A percentile compares a stretch with the other conserved stretches of the same genome.
Conservation (phyloP, 2,888 invertebrate species). For the Lasioglossum pauxillum region DNA sequence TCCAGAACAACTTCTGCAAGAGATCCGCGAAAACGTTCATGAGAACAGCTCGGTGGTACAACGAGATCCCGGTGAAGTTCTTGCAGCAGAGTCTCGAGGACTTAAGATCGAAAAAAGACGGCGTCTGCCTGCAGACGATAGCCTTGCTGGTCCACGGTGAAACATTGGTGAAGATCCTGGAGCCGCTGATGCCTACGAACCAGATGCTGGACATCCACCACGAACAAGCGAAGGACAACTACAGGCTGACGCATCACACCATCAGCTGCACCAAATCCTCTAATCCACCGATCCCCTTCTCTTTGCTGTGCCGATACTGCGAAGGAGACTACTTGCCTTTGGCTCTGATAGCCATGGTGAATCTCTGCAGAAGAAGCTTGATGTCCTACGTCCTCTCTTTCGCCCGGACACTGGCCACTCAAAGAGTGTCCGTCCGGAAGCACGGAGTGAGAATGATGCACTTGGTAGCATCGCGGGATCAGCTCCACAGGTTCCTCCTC, state of each 20-base stretch:
- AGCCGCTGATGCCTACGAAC: constrained; percentile 67
- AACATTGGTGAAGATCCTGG: constrained; percentile 58
- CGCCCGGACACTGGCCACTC: constrained; percentile 59
- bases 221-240: constrained; percentile 50
- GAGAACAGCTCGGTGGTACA: constrained; percentile 74
- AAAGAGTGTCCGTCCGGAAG: constrained; percentile 77
- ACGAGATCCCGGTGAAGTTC: constrained; percentile 76
- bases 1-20: background rate
- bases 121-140: background rate
- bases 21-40: constrained; percentile 63
- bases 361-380: constrained; percentile 65
- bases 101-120: constrained; percentile 33
- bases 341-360: constrained; percentile 57
- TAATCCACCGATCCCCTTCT: constrained; percentile 77
- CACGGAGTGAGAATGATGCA: constrained; percentile 76
- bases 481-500: constrained; percentile 55
- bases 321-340: constrained; percentile 71
- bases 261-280: constrained; percentile 59
- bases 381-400: constrained; percentile 67
- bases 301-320: constrained; percentile 63
- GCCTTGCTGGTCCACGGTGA: constrained; percentile 42
- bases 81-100: constrained; percentile 47
- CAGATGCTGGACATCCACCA: constrained; percentile 58
- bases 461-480: constrained; percentile 58
- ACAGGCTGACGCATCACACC: constrained; percentile 22